Conservation (phyloP, 2,797 vertebrate species). For the Paguma larvata region DNA sequence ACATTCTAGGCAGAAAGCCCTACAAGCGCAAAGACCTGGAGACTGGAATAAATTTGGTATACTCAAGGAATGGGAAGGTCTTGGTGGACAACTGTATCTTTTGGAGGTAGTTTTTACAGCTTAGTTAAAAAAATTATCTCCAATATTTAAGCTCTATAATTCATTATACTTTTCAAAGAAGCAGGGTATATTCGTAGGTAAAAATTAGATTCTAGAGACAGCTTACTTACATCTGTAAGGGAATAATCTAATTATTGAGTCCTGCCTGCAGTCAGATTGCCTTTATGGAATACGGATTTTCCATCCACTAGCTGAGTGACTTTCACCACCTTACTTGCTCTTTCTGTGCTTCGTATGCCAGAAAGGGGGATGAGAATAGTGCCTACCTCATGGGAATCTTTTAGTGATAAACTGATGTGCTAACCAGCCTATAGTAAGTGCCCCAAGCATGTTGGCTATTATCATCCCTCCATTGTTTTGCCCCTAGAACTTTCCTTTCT, state of each 20-base stretch:
- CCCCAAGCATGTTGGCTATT: neutral
- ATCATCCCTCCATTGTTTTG: neutral
- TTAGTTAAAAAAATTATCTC: neutral
- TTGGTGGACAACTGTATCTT: fast-evolving
- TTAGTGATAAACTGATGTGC: neutral
- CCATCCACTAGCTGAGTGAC: neutral
- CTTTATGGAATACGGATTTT: neutral
- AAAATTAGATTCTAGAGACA: neutral
- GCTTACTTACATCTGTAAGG: neutral
- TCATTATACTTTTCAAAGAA: conserved; percentile 37
- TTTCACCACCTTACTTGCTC: neutral
- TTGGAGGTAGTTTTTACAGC: neutral
- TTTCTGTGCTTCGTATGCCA: neutral
- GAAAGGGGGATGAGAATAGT: neutral
- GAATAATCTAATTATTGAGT: neutral
- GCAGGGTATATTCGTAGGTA: neutral
- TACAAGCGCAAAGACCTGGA: fast-evolving
- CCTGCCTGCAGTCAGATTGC: neutral
- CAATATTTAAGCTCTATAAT: neutral
- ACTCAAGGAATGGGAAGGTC: neutral
- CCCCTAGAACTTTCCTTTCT: conserved; percentile 5
- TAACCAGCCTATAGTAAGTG: neutral
- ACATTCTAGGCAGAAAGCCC: neutral
- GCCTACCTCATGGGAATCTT: neutral
- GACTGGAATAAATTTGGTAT: neutral